Conservation (phyloP, 1,140 invertebrate genomes). For the Platorchestia sp. region DNA sequence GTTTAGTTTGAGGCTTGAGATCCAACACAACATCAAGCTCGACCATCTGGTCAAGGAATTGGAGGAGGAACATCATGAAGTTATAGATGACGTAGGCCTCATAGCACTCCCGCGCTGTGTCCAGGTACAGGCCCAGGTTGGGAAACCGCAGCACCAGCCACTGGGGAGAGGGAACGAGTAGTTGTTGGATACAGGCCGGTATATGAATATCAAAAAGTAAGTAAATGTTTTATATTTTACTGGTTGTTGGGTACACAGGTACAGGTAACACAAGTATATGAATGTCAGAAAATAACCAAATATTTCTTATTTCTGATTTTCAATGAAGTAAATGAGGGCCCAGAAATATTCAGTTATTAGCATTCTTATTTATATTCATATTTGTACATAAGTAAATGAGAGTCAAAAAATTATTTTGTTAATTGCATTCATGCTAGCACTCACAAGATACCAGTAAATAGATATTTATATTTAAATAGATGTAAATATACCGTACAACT, state of each 20-base stretch:
- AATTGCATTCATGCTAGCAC: too few relatives aligned
- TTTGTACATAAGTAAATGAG: too few relatives aligned
- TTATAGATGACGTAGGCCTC: slow-evolving; percentile 97
- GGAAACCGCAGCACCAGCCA: slow-evolving; percentile 74
- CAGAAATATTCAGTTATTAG: too few relatives aligned
- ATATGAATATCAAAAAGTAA: too few relatives aligned
- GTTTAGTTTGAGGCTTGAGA: slow-evolving; percentile 86
- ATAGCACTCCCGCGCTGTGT: slow-evolving; percentile 94
- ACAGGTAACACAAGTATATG: neutral
- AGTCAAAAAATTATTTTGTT: too few relatives aligned
- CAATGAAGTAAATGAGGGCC: too few relatives aligned
- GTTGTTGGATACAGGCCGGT: slow-evolving; percentile 41
- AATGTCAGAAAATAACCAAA: neutral
- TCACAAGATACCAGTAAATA: too few relatives aligned
- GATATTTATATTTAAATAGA: too few relatives aligned
- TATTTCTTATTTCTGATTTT: too few relatives aligned
- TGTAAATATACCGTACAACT: too few relatives aligned
- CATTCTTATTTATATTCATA: too few relatives aligned
- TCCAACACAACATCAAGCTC: slow-evolving; percentile 85
- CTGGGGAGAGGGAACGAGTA: slow-evolving; percentile 73
- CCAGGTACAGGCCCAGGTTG: slow-evolving; percentile 80
- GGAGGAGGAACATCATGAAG: slow-evolving; percentile 95
- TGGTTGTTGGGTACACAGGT: neutral
- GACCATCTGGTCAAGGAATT: slow-evolving; percentile 84
- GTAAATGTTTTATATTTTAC: neutral